phyloP scores from a whole-genome alignment of 2,113 vertebrate genomes.

The Macaca fascicularis region DNA sequence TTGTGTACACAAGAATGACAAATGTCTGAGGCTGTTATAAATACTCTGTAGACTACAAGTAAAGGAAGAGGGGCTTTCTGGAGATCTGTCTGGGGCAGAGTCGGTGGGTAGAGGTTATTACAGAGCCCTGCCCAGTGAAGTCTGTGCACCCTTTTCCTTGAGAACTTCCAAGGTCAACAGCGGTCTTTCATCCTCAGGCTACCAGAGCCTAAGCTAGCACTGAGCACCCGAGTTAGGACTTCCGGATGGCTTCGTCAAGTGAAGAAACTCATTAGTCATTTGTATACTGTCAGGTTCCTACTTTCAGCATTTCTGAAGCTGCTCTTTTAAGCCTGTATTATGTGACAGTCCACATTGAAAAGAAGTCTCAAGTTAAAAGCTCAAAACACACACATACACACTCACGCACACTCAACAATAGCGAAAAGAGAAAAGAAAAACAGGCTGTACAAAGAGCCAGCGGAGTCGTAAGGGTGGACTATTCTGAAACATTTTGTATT shows the following conservation, averaged over 20 bases:
- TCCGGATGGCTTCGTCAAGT: background rate
- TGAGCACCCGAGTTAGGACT: background rate
- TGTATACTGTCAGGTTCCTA: background rate
- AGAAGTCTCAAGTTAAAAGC: background rate
- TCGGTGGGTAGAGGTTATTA: too few relatives aligned
- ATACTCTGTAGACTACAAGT: background rate
- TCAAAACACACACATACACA: background rate
- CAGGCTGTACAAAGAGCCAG: background rate
- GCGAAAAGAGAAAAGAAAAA: background rate
- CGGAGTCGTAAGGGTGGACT: background rate
- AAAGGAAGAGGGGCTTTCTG: fast-evolving
- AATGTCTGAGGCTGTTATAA: background rate
- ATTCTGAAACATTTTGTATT: background rate
- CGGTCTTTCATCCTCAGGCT: background rate
- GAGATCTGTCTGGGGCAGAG: background rate
- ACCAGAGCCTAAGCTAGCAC: fast-evolving
- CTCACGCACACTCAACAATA: background rate
- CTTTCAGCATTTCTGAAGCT: background rate
- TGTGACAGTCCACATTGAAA: background rate
- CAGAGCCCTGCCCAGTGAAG: fast-evolving
- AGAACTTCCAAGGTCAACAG: background rate
- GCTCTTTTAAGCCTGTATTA: background rate
- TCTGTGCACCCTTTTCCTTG: background rate
- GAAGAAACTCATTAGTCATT: background rate
- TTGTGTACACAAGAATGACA: background rate